Conservation (phyloP, 2,888 invertebrate species). For the Chloroclystis v-ata region DNA sequence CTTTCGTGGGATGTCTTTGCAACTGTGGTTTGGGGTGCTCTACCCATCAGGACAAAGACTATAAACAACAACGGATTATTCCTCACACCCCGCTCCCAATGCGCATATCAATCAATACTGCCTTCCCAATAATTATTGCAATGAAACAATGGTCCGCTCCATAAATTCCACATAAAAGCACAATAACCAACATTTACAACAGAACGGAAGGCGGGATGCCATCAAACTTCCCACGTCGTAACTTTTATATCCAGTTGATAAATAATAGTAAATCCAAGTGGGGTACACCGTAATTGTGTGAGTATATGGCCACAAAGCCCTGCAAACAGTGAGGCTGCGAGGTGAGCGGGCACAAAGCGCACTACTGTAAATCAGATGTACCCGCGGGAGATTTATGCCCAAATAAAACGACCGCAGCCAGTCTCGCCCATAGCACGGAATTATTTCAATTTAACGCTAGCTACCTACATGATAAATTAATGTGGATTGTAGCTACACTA, state of each 20-base stretch:
- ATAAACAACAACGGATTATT: too few species aligned
- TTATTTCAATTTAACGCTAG: conserved; percentile 69
- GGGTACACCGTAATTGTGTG: conserved; percentile 39
- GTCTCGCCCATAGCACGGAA: conserved; percentile 51
- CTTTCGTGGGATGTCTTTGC: too few species aligned
- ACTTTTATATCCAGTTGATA: conserved; percentile 21
- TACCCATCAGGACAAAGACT: too few species aligned
- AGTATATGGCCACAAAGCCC: conserved; percentile 46
- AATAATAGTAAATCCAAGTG: conserved; percentile 33
- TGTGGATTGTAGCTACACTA: conserved; percentile 43
- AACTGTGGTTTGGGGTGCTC: too few species aligned
- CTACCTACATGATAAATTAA: conserved; percentile 49
- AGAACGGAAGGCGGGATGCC: conserved; percentile 15
- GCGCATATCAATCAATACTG: too few species aligned
- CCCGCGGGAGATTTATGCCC: conserved; percentile 59
- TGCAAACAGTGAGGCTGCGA: conserved; percentile 52
- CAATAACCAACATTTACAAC: conserved; percentile 18
- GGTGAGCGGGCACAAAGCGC: conserved; percentile 54
- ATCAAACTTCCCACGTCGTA: conserved; percentile 15
- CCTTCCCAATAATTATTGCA: not conserved
- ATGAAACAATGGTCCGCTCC: not conserved
- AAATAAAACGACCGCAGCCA: conserved; percentile 61
- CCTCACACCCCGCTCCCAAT: too few species aligned
- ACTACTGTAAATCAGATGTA: conserved; percentile 67
- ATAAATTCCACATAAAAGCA: conserved; percentile 12